A percentile compares a stretch with the other conserved stretches of the same genome.
Conservation (phyloP, 2,113 vertebrate species). For the Myiagra hebetior region DNA sequence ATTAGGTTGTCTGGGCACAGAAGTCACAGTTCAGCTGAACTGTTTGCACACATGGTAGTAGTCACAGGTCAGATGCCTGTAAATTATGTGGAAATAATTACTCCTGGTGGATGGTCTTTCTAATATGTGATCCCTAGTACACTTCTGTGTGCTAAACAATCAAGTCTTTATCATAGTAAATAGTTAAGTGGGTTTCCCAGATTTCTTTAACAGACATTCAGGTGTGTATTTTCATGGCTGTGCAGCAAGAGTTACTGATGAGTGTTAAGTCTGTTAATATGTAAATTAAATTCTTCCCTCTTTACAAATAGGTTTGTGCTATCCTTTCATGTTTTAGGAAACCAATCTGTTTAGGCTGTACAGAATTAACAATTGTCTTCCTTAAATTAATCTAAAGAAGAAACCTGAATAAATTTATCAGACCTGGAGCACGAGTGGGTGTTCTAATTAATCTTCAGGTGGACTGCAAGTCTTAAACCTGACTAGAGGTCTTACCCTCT, state of each 20-base stretch:
- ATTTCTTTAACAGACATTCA: neutral
- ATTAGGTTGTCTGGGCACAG: neutral
- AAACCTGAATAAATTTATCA: neutral
- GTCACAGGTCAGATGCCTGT: neutral
- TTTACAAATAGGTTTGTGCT: neutral
- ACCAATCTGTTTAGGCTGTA: neutral
- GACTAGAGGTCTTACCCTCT: neutral
- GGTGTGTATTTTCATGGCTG: neutral
- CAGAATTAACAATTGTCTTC: neutral
- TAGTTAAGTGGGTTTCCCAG: neutral
- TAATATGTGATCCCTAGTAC: neutral
- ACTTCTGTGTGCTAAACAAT: neutral
- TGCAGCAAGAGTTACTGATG: neutral
- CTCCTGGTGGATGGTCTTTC: neutral
- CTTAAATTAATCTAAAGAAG: neutral
- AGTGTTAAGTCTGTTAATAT: neutral
- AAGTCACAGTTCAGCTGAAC: neutral
- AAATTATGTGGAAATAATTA: neutral
- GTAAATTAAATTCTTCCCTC: neutral
- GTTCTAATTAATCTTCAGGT: neutral
- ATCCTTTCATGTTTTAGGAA: neutral
- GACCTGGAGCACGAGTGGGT: neutral
- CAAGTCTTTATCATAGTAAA: neutral
- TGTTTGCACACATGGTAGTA: neutral
- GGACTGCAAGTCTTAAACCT: neutral